Evolutionary conservation across 92 coral and sea anemone species (phyloP), one percentile per base, ranked within the genome.

Genomic region (Palythoa caribaeorum): DNA sequence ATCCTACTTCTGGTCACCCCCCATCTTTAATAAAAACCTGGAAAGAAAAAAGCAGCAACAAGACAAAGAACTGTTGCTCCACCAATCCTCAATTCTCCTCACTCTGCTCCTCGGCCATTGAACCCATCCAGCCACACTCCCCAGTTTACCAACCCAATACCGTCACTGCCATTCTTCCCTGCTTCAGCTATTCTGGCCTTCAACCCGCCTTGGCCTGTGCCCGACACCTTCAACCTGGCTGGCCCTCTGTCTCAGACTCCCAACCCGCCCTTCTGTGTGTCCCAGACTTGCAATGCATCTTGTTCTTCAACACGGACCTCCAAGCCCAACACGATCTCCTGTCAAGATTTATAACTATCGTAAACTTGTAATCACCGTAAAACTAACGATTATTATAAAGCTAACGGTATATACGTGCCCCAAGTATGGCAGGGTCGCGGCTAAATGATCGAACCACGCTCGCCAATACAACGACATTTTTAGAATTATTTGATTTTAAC

Each of bases 1-100:
- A 79, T 70, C 85, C 85, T 12, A 65, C 63, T 65, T 79, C 85
- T 54, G 85, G 71, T 4, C 72, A 79, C 69, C 69, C 9, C 85
- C 85, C 85, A 55, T 70, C 85, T 57, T 38, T 51, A 19, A 55
- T 28, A 20, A 17, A 79, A 79, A 20, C 71, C 17, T 52, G 71
- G 50, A 79, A 44, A 52, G 85, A 73, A 37, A 40, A 48, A 83
- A 83, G 19, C 70, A 62, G 70, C 70, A 16, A 62, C 70, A 62
- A 62, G 70, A 62, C 70, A 62, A 62, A 62, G 15, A 62, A 62
- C 70, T 62, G 70, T n/a, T 62, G 70, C 70, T 62, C 19, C 70
- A 62, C 19, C 7, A 62, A 62, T 62, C 70, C 70, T 62, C 7
- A 16, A 62, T 62, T 16, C 70, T 62, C 70, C 70, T 62, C 70